Conservation (phyloP, 1,140 invertebrate genomes). For the Thalassaphorura encarpata region DNA sequence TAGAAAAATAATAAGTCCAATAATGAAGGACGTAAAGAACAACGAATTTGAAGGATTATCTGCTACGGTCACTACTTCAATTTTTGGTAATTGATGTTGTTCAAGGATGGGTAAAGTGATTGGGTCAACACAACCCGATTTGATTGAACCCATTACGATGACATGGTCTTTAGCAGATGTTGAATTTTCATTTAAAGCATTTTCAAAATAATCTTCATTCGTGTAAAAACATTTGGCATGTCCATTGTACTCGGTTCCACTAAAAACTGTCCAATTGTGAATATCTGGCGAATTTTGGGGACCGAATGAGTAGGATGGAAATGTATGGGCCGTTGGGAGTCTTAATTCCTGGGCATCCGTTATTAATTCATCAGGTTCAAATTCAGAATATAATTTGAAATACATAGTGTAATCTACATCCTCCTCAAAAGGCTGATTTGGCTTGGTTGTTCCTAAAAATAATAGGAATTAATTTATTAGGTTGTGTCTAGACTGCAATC, state of each 20-base stretch:
- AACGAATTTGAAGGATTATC: not conserved
- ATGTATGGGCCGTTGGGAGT: not conserved
- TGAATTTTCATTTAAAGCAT: not conserved
- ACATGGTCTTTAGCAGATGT: not conserved
- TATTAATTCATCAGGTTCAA: not conserved
- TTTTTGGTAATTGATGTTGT: not conserved
- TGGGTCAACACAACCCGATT: too few species aligned
- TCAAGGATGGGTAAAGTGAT: too few species aligned
- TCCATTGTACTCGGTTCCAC: not conserved
- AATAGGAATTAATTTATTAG: not conserved
- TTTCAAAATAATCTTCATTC: not conserved
- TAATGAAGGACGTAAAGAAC: not conserved
- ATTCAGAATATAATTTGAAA: not conserved
- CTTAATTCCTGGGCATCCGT: not conserved
- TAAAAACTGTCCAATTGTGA: not conserved
- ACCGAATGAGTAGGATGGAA: not conserved
- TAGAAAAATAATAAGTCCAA: not conserved
- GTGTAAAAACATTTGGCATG: not conserved
- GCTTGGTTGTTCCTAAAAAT: not conserved
- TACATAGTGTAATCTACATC: not conserved
- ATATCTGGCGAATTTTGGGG: not conserved
- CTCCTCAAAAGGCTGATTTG: not conserved
- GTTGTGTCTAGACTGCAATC: not conserved
- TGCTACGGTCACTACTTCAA: not conserved
- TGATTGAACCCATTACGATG: not conserved